phyloP scores from a whole-genome alignment of 2,888 invertebrate species.

The Drosophila atroscutellata region DNA sequence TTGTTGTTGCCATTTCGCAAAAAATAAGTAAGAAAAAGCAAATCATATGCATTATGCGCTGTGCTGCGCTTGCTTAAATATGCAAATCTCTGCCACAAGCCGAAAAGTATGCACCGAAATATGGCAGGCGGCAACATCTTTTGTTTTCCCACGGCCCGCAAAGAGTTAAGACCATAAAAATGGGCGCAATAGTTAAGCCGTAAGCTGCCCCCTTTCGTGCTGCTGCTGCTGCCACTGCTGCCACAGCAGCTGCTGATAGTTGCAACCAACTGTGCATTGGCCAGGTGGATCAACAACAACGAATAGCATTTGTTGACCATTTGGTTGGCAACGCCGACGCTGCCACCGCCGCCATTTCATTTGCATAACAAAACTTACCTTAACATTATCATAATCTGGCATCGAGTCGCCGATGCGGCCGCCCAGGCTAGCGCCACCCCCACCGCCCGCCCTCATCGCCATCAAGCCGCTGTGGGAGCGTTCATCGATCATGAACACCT shows the following conservation, averaged over 20 bases:
- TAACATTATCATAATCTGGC: slow-evolving; percentile 90
- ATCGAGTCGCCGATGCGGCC: slow-evolving; percentile 86
- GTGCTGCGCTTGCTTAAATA: slow-evolving; percentile 57
- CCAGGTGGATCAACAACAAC: slow-evolving; percentile 22
- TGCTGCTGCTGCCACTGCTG: background rate
- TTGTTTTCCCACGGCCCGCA: slow-evolving; percentile 68
- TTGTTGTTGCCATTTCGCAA: slow-evolving; percentile 17
- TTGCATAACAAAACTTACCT: slow-evolving; percentile 85
- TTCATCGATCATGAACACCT: slow-evolving; percentile 86
- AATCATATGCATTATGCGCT: slow-evolving; percentile 61
- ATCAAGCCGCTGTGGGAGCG: slow-evolving; percentile 86
- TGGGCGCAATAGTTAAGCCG: slow-evolving; percentile 58
- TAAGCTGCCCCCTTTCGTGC: slow-evolving; percentile 15
- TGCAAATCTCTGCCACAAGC: slow-evolving; percentile 64
- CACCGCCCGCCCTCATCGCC: slow-evolving; percentile 86
- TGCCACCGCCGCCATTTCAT: slow-evolving; percentile 38
- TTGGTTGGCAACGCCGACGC: slow-evolving; percentile 29
- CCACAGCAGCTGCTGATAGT: background rate
- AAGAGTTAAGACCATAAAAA: slow-evolving; percentile 47
- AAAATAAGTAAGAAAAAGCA: slow-evolving; percentile 23
- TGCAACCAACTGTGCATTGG: background rate
- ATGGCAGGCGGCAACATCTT: slow-evolving; percentile 64
- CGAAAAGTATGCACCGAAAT: slow-evolving; percentile 61
- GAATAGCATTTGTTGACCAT: slow-evolving; percentile 48
- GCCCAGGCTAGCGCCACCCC: slow-evolving; percentile 84